Evolutionary conservation across 2,888 invertebrate genomes (phyloP).

Genomic region (Mechanitis messenoides): DNA sequence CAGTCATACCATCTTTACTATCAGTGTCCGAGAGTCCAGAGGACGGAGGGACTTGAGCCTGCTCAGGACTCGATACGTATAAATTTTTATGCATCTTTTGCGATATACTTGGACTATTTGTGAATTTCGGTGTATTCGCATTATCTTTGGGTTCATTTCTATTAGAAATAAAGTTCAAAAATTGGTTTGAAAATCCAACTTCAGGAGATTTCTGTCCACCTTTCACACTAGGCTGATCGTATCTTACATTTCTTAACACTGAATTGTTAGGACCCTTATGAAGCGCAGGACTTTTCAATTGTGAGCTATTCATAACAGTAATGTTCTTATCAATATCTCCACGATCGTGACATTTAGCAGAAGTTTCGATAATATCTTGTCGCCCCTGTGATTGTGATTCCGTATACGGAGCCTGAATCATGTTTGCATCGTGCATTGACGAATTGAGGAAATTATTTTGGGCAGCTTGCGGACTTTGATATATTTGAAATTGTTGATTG

Average conservation of each 20-base stretch:
- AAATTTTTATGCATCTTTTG: conserved; percentile 74
- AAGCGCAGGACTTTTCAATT: conserved; percentile 43
- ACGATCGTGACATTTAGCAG: conserved; percentile 39
- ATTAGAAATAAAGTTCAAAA: conserved; percentile 67
- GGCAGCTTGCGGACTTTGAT: conserved; percentile 61
- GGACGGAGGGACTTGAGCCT: conserved; percentile 71
- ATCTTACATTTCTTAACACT: conserved; percentile 62
- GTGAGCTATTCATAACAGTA: conserved; percentile 40
- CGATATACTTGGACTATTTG: conserved; percentile 69
- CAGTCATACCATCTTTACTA: conserved; percentile 70
- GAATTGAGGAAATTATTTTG: conserved; percentile 51
- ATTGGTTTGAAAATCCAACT: conserved; percentile 70
- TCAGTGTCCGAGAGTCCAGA: conserved; percentile 71
- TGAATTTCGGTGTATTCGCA: conserved; percentile 73
- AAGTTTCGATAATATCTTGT: conserved; percentile 39
- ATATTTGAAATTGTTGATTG: conserved; percentile 60
- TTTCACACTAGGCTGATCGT: conserved; percentile 65
- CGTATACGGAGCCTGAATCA: conserved; percentile 39
- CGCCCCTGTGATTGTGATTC: conserved; percentile 48
- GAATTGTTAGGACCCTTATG: conserved; percentile 60
- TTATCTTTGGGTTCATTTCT: conserved; percentile 74
- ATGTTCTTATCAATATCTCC: conserved; percentile 41
- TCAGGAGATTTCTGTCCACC: conserved; percentile 62
- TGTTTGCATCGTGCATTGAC: conserved; percentile 37
- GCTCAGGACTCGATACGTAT: conserved; percentile 72